Evolutionary conservation across 2,113 vertebrate genomes (phyloP).

Genomic region (Ophiodon elongatus): DNA sequence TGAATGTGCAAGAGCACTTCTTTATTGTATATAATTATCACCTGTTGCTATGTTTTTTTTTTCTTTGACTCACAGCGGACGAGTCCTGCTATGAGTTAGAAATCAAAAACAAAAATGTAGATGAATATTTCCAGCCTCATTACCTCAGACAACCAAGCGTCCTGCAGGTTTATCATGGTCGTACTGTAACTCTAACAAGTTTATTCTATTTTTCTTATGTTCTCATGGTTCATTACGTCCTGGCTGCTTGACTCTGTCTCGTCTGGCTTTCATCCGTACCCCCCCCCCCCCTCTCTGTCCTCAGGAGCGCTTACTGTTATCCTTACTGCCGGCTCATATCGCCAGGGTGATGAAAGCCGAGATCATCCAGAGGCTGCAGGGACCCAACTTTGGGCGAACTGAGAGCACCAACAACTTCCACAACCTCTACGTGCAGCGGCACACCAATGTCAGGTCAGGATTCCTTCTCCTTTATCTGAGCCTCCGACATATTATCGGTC

Average conservation of each 20-base stretch:
- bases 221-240: no score
- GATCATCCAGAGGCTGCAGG: constrained; percentile 97
- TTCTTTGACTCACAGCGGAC: background rate
- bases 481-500: constrained; percentile 15
- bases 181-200: background rate
- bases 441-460: constrained; percentile 95
- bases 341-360: constrained; percentile 98
- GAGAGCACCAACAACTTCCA: constrained; percentile 99
- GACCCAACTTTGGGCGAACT: constrained; percentile 94
- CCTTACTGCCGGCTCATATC: constrained; percentile 95
- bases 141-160: background rate
- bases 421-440: constrained; percentile 97
- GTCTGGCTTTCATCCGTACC: background rate
- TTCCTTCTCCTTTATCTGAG: background rate
- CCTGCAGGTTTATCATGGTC: background rate
- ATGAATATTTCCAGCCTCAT: background rate
- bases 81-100: background rate
- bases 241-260: no score
- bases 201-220: no score
- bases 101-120: background rate
- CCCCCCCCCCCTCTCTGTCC: background rate
- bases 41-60: background rate
- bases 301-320: constrained; percentile 94
- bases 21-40: background rate
- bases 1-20: background rate